Conservation (phyloP, 2,888 invertebrate genomes). For the Odontocolon sp. region DNA sequence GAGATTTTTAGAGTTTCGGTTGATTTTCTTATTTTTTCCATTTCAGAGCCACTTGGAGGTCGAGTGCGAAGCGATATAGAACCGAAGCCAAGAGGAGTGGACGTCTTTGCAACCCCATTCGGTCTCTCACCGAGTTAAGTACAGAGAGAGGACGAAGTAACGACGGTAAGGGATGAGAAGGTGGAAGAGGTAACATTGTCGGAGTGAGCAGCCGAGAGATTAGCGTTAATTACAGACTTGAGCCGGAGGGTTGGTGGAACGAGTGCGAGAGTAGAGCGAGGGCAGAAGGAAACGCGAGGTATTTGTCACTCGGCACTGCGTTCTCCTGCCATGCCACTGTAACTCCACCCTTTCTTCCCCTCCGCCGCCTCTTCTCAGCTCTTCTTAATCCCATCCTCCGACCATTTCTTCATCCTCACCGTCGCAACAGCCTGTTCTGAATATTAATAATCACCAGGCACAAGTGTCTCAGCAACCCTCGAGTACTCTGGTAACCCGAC, state of each 20-base stretch:
- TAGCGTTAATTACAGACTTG: constrained; percentile 80
- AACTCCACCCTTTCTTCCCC: constrained; percentile 9
- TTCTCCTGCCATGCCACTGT: constrained; percentile 58
- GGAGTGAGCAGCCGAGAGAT: constrained; percentile 76
- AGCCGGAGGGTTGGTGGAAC: constrained; percentile 7
- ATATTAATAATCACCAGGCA: constrained; percentile 77
- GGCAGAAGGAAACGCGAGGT: constrained; percentile 58
- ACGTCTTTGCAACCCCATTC: constrained; percentile 50
- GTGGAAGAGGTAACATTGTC: constrained; percentile 65
- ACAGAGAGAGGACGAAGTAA: constrained; percentile 56
- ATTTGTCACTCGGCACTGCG: constrained; percentile 78
- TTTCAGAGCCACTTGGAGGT: neutral
- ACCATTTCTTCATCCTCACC: constrained; percentile 9
- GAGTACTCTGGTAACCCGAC: constrained; percentile 16
- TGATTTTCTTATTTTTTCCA: too few relatives aligned
- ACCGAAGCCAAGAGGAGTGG: neutral
- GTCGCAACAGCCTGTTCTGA: constrained; percentile 70
- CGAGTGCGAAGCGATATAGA: neutral
- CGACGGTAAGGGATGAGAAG: constrained; percentile 22
- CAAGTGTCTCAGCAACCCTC: neutral
- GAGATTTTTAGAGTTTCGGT: too few relatives aligned
- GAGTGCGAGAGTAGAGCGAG: constrained; percentile 46
- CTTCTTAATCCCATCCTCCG: too few relatives aligned
- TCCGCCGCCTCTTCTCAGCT: too few relatives aligned
- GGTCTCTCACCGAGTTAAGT: constrained; percentile 63